These are phyloP conservation scores for Sebastiscus tertius DNA, from an alignment of 2,797 vertebrate species.

Conservation along the genomic window DNA sequence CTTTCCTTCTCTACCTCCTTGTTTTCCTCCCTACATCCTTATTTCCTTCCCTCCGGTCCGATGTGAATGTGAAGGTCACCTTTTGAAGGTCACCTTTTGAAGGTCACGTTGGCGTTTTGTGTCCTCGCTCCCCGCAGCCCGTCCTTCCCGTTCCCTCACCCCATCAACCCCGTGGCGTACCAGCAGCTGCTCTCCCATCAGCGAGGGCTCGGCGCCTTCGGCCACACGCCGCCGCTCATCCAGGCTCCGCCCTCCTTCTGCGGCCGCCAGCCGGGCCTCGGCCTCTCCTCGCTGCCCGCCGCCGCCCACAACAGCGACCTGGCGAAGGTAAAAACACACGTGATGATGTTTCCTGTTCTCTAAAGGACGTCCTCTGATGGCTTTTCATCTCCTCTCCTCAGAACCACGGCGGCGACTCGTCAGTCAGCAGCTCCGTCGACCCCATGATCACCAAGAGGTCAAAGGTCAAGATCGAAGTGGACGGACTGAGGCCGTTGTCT, in stretches of 20 bases:
- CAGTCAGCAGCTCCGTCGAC: slow-evolving; percentile 92
- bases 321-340: slow-evolving; percentile 62
- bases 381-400: slow-evolving; percentile 27
- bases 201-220: slow-evolving; percentile 90
- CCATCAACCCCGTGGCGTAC: slow-evolving; percentile 91
- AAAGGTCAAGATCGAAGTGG: slow-evolving; percentile 92
- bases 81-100: too few species aligned
- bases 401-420: slow-evolving; percentile 83
- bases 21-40: not conserved
- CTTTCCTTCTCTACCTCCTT: too few species aligned
- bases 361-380: too few species aligned
- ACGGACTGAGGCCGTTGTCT: slow-evolving; percentile 77
- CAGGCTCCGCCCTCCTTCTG: slow-evolving; percentile 88
- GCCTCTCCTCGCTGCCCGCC: slow-evolving; percentile 74
- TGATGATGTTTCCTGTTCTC: too few species aligned
- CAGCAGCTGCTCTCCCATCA: slow-evolving; percentile 94
- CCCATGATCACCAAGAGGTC: slow-evolving; percentile 89
- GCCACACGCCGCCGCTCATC: slow-evolving; percentile 90
- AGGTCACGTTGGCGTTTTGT: too few species aligned
- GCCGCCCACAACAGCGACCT: slow-evolving; percentile 73
- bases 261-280: slow-evolving; percentile 81
- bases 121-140: slow-evolving; percentile 80
- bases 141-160: slow-evolving; percentile 91
- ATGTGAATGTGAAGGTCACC: too few species aligned
- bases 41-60: not conserved